Evolutionary conservation across 2,888 invertebrate species (phyloP).

Genomic region (Osmoderma eremita): DNA sequence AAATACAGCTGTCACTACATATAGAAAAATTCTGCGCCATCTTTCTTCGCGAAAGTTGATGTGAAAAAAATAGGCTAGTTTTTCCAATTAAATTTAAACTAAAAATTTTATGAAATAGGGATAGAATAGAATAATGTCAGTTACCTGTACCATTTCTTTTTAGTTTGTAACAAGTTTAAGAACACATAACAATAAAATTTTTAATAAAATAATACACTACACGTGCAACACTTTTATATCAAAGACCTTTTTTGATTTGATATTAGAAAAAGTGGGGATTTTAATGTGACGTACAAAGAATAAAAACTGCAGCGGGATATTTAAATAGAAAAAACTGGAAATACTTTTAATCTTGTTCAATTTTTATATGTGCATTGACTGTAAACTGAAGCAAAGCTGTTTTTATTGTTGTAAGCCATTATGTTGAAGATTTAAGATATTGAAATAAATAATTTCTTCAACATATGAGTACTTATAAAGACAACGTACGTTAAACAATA

Average conservation of each 20-base stretch:
- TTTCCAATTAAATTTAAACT: constrained; percentile 47
- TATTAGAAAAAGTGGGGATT: constrained; percentile 47
- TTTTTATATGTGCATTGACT: not conserved
- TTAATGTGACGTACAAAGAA: constrained; percentile 42
- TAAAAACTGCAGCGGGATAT: constrained; percentile 43
- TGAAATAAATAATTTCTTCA: no score
- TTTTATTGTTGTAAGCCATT: not conserved
- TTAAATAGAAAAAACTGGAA: constrained; percentile 39
- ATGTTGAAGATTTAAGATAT: no score
- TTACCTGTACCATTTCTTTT: constrained; percentile 56
- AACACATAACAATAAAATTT: constrained; percentile 56
- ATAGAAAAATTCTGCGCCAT: constrained; percentile 60
- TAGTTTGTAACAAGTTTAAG: constrained; percentile 49
- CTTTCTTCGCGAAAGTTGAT: constrained; percentile 55
- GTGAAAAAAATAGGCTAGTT: constrained; percentile 56
- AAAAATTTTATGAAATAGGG: constrained; percentile 32
- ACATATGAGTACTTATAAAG: no score
- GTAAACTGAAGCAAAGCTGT: not conserved
- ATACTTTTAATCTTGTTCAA: not conserved
- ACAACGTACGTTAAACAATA: no score
- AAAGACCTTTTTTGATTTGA: constrained; percentile 56
- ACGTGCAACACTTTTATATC: constrained; percentile 60
- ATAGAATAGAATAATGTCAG: constrained; percentile 44
- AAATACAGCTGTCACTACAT: constrained; percentile 7
- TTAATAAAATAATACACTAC: constrained; percentile 53